These are phyloP conservation scores for Cyanoramphus novaezelandiae DNA, from an alignment of 2,113 vertebrate genomes.

Conservation along the genomic window DNA sequence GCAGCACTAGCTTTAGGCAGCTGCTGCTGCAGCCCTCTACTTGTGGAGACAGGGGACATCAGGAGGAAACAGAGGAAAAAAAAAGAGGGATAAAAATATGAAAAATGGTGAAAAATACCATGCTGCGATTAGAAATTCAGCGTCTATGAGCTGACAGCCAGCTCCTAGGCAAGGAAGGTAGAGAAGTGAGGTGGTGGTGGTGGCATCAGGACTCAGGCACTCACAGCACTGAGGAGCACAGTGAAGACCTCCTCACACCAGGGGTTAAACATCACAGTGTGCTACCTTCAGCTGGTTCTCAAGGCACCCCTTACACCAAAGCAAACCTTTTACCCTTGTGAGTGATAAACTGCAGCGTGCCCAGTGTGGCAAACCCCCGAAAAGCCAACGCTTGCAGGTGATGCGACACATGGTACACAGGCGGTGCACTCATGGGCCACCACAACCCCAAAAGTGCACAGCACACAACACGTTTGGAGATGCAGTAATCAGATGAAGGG, in stretches of 20 bases:
- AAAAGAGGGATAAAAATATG: not conserved
- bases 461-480: rapidly evolving
- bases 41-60: rapidly evolving
- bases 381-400: rapidly evolving
- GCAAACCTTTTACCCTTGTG: not conserved
- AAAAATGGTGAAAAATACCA: not conserved
- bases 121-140: not conserved
- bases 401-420: rapidly evolving
- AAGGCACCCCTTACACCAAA: not conserved
- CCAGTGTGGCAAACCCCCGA: rapidly evolving
- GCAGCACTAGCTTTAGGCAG: not conserved
- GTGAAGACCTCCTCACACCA: not conserved
- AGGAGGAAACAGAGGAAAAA: not conserved
- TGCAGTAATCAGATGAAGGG: not conserved
- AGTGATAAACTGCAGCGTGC: not conserved
- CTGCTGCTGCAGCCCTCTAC: not conserved
- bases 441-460: rapidly evolving
- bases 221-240: rapidly evolving
- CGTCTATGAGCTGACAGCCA: not conserved
- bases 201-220: not conserved
- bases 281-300: not conserved
- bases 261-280: not conserved
- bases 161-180: not conserved
- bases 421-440: rapidly evolving
- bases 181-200: not conserved